phyloP scores from a whole-genome alignment of 2,888 invertebrate genomes.

The Dasypogon diadema region DNA sequence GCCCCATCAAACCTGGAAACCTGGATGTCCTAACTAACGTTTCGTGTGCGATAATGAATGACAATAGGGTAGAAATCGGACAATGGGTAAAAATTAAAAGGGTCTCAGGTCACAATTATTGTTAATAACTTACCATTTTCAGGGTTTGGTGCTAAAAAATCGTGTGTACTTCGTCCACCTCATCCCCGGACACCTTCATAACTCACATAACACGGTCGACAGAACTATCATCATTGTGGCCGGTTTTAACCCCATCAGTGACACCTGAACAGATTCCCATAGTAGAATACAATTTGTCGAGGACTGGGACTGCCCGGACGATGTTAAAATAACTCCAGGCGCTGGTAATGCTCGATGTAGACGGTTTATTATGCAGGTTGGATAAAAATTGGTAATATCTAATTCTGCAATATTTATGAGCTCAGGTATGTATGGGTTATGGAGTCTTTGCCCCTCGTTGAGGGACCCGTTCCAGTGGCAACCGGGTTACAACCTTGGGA shows the following conservation, averaged over 20 bases:
- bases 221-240: constrained; percentile 17
- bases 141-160: constrained; percentile 47
- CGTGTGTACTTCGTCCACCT: constrained; percentile 27
- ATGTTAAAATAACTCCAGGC: constrained; percentile 6
- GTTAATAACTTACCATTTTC: constrained; percentile 52
- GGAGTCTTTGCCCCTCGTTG: too few relatives aligned
- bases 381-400: constrained; percentile 54
- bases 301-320: constrained; percentile 1
- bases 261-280: constrained; percentile 36
- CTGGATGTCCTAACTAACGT: constrained; percentile 17
- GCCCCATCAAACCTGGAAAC: neutral
- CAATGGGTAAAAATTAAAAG: constrained; percentile 46
- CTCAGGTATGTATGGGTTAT: too few relatives aligned
- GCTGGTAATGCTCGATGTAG: constrained; percentile 41
- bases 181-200: constrained; percentile 21
- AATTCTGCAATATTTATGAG: constrained; percentile 10
- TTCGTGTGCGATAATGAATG: constrained; percentile 49
- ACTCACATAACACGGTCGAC: constrained; percentile 22
- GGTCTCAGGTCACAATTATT: constrained; percentile 50
- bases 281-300: constrained; percentile 5
- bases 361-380: constrained; percentile 54
- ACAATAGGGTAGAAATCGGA: constrained; percentile 26
- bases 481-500: too few relatives aligned
- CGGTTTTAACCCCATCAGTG: constrained; percentile 35
- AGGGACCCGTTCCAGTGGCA: too few relatives aligned